phyloP scores from a whole-genome alignment of 2,797 vertebrate species.

The Natrix natrix region DNA sequence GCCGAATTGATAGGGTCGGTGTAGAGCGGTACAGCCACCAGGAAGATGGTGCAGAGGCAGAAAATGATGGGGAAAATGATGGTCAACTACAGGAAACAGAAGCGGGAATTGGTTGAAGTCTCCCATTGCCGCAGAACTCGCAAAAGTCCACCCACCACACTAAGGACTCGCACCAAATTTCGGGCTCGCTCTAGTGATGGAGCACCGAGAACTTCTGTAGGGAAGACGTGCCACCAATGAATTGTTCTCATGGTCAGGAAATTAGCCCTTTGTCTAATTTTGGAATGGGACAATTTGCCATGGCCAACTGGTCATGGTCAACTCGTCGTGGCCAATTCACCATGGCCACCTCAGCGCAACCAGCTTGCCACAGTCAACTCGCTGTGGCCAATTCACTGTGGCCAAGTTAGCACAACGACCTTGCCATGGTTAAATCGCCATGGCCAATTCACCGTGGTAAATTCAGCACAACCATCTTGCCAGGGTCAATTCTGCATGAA shows the following conservation, averaged over 20 bases:
- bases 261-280: neutral
- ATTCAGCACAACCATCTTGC: too few species aligned
- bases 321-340: too few species aligned
- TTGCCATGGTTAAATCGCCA: too few species aligned
- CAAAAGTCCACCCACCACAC: neutral
- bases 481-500: too few species aligned
- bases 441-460: too few species aligned
- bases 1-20: constrained; percentile 88
- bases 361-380: too few species aligned
- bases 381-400: too few species aligned
- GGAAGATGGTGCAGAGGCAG: constrained; percentile 88
- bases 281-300: neutral
- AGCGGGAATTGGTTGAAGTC: neutral
- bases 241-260: neutral
- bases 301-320: too few species aligned
- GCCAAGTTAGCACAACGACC: too few species aligned
- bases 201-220: neutral
- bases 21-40: constrained; percentile 90
- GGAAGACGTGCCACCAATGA: neutral
- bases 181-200: neutral
- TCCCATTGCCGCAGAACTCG: neutral
- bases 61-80: constrained; percentile 86
- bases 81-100: constrained; percentile 76
- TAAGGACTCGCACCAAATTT: neutral
- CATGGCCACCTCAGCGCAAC: too few species aligned